Conservation (phyloP, 1,140 invertebrate species). For the Cecropterus lyciades region DNA sequence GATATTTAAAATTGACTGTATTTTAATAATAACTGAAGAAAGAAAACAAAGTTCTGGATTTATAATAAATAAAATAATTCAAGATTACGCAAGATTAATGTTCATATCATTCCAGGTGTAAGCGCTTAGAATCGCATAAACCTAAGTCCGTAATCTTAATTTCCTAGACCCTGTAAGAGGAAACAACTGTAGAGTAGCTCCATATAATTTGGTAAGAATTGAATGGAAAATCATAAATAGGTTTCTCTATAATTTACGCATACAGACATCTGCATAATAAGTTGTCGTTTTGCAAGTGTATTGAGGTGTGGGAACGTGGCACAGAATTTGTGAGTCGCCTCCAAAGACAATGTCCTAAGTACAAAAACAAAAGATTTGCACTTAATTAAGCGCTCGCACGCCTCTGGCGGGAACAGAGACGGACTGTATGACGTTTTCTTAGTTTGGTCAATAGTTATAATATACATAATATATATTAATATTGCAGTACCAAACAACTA, state of each 20-base stretch:
- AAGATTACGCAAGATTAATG: too few relatives aligned
- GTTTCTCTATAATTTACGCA: slow-evolving; percentile 29
- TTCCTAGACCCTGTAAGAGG: neutral
- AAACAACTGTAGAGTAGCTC: neutral
- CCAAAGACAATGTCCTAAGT: slow-evolving; percentile 65
- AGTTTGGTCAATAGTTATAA: neutral
- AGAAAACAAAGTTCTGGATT: neutral
- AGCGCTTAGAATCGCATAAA: too few relatives aligned
- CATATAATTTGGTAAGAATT: slow-evolving; percentile 11
- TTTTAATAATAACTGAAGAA: neutral
- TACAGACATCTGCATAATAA: slow-evolving; percentile 46
- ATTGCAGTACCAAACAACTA: too few relatives aligned
- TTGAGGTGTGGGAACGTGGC: slow-evolving; percentile 69
- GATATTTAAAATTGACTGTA: neutral
- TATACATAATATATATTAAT: too few relatives aligned
- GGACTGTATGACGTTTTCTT: slow-evolving; percentile 31
- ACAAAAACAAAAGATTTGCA: slow-evolving; percentile 70
- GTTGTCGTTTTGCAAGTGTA: slow-evolving; percentile 59
- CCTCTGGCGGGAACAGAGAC: slow-evolving; percentile 46
- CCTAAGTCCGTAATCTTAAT: too few relatives aligned
- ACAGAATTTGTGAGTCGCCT: slow-evolving; percentile 60
- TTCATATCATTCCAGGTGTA: too few relatives aligned
- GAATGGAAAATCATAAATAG: slow-evolving; percentile 36
- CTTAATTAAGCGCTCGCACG: slow-evolving; percentile 64
- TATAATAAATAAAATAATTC: too few relatives aligned